Conservation (phyloP, 2,797 vertebrate species). For the Leptoclinus maculatus region DNA sequence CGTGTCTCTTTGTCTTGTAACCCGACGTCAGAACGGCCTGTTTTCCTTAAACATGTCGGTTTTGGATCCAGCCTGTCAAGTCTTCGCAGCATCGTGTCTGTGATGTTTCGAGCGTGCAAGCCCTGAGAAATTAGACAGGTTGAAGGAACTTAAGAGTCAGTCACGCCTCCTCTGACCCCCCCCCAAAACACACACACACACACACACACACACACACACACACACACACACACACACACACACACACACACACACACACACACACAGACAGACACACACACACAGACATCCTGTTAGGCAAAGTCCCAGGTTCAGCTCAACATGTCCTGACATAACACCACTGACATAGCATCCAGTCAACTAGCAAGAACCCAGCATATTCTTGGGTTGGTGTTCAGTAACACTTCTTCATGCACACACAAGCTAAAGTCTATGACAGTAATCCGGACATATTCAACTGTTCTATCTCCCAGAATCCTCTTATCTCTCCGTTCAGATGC, state of each 20-base stretch:
- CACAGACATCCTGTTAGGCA: conserved; percentile 20
- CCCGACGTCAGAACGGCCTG: conserved; percentile 22
- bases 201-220: neutral
- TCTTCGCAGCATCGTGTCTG: conserved; percentile 4
- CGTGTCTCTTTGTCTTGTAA: conserved; percentile 1
- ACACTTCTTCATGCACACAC: neutral
- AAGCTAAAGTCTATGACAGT: neutral
- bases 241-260: conserved; percentile 16
- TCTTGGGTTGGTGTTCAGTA: neutral
- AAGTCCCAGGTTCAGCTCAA: conserved; percentile 38
- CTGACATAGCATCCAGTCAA: conserved; percentile 14
- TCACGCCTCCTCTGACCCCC: conserved; percentile 7
- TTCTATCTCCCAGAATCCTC: neutral
- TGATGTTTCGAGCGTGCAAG: conserved; percentile 24
- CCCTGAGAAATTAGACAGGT: conserved; percentile 6
- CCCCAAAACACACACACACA: neutral
- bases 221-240: neutral
- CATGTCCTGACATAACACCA: conserved; percentile 54
- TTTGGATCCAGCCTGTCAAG: conserved; percentile 29
- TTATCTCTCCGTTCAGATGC: neutral
- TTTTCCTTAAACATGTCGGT: conserved; percentile 43
- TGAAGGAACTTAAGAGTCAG: conserved; percentile 22
- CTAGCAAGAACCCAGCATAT: conserved; percentile 12
- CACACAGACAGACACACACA: conserved; percentile 15
- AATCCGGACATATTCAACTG: neutral